Evolutionary conservation across 2,113 vertebrate genomes (phyloP).

Genomic region (Anser brachyrhynchus): DNA sequence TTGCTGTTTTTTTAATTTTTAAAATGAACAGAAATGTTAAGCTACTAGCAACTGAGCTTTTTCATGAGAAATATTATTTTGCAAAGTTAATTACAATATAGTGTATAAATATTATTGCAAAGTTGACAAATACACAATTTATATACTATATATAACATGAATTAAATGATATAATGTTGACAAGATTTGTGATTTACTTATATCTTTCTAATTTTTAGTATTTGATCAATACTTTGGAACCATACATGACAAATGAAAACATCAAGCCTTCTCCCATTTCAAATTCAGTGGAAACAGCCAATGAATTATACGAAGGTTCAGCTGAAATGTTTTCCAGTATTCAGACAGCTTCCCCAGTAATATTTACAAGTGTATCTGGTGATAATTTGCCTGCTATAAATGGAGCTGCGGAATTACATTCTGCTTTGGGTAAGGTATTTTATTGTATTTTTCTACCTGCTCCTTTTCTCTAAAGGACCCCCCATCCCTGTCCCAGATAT

Average conservation of each 20-base stretch:
- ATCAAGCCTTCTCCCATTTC: constrained; percentile 11
- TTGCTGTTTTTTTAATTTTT: neutral
- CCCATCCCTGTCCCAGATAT: constrained; percentile 38
- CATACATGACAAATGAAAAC: constrained; percentile 57
- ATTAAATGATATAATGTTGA: neutral
- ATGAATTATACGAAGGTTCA: constrained; percentile 80
- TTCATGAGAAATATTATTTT: neutral
- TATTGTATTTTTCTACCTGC: constrained; percentile 3
- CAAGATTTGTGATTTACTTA: neutral
- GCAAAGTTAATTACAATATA: neutral
- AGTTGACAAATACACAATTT: neutral
- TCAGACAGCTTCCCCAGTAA: constrained; percentile 77
- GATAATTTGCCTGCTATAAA: constrained; percentile 46
- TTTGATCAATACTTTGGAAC: constrained; percentile 61
- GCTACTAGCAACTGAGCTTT: neutral
- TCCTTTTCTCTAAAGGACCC: constrained; percentile 21
- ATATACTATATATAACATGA: neutral
- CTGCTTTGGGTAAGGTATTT: constrained; percentile 65
- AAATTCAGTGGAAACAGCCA: constrained; percentile 44
- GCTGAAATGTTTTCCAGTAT: constrained; percentile 78
- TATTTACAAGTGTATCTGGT: constrained; percentile 63
- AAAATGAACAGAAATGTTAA: neutral
- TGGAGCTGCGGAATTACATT: constrained; percentile 48
- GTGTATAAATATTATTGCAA: neutral
- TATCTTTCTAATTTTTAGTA: constrained; percentile 76